Base-by-base conservation (phyloP, 23 tunicate genomes). In the Pegea sp. region DNA sequence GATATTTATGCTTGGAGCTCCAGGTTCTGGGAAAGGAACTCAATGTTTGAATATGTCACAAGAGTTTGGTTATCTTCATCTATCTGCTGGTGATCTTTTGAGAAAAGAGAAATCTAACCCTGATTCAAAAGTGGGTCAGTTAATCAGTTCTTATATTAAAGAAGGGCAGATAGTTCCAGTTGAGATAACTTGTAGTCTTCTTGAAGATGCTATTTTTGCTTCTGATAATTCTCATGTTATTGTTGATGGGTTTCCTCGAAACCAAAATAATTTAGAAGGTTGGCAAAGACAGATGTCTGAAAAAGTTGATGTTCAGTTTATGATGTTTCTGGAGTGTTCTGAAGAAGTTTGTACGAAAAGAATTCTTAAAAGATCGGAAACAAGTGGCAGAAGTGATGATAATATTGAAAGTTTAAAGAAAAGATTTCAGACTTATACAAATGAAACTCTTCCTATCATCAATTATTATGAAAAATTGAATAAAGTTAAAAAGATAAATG, bases 21-120 rank as follows among this genome's bases (percentile, higher is more conserved):
- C 96, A 20, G 96, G 96, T 16, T 64, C 96, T 54, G 96, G 96
- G 0, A 86, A 86, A 86, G 96, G 96, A 5, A 81, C 94, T 1
- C 81, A 79, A 46, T 79, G 93, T 49, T 31, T 57, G 5, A 73
- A 67, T 33, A 81, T 74, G 4, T 75, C 74, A 13, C 19, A 71
- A 68, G 58, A 69, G 19, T 75, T 56, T 69, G 87, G 87, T 2
- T 69, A 60, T 31, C 48, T 66, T 33, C 96, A 86, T 52, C 60
- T 86, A 20, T 86, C 96, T 16, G 96, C 96, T 52, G 96, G 96
- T 3, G 96, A 86, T 26, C 63, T 86, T 29, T 59, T 86, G 2
- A 49, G 96, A 28, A 44, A 32, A 6, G 96, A 86, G 46, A 69
- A 72, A 50, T 75, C 64, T 42, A 64, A 61, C 0, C 71, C 67